phyloP scores from a whole-genome alignment of 2,113 vertebrate genomes.

The Pangasianodon hypophthalmus region DNA sequence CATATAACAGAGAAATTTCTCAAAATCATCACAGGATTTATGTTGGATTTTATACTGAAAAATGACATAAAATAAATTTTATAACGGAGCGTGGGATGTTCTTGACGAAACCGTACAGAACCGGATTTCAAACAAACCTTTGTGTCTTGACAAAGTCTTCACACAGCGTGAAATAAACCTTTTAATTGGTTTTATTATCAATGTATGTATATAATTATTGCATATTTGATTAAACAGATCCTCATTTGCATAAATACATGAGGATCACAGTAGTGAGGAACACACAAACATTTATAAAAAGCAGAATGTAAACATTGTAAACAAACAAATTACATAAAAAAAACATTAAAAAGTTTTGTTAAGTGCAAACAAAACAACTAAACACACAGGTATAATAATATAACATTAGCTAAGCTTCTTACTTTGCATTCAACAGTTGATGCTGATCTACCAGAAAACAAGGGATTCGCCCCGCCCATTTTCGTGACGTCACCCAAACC shows the following conservation, averaged over 20 bases:
- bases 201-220: neutral
- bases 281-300: neutral
- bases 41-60: neutral
- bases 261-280: neutral
- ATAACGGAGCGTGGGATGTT: neutral
- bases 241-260: neutral
- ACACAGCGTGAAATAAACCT: neutral
- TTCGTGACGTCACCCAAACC: slow-evolving; percentile 42
- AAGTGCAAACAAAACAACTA: neutral
- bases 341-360: too few relatives aligned
- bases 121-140: neutral
- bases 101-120: neutral
- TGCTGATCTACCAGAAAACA: slow-evolving; percentile 5
- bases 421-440: neutral
- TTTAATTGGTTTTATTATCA: neutral
- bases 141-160: neutral
- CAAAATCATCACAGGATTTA: neutral
- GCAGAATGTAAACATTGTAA: too few relatives aligned
- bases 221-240: neutral
- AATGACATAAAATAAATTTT: neutral
- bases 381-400: too few relatives aligned
- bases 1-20: neutral
- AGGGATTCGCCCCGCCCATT: slow-evolving; percentile 31
- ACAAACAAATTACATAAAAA: too few relatives aligned
- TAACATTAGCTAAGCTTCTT: too few relatives aligned